Base-by-base conservation (phyloP, 2,113 vertebrate species). In the Megalops atlanticus region DNA sequence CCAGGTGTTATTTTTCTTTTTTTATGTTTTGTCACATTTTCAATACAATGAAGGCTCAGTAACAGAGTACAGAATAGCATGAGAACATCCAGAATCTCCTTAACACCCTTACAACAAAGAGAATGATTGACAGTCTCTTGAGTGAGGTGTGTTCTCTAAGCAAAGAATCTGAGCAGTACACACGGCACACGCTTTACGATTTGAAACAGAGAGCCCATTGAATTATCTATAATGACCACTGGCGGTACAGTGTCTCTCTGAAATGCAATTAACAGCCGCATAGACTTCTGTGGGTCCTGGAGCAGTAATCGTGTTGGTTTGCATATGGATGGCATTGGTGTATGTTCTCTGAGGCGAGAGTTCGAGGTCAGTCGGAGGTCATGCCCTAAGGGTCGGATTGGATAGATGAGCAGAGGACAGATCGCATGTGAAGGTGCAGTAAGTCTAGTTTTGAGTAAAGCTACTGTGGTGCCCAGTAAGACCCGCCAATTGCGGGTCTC, bases 191-290 rank as follows among this genome's bases (percentile, higher is more conserved):
- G 43, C 49, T 54, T 80, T 39, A 70, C 40, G 70, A 21, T 27
- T 64, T 31, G 58, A 74, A 73, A 80, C 70, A 31, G 45, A 15
- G 43, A 39, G 18, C 18, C 68, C 38, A 18, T 39, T 27, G 41
- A 80, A 80, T 73, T 54, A 54, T 38, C 36, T 10, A 33, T 43
- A 41, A 27, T 52, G 10, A 52, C 41, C 15, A 15, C 70, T 1
- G 68, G 33, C 40, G 15, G 78, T n/a, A 39, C 11, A 24, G 36
- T 21, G 18, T 33, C 38, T 70, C 12, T 18, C n/a, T 70, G 5
- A 27, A 73, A 36, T 47, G 45, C 27, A 52, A 80, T 80, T 80
- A 80, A 70, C 70, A 45, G 78, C 64, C 0, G 3, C 27, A 43
- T 21, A 72, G 41, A 41, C 41, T 36, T 14, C 27, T 31, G 11